Conservation (phyloP, 2,797 vertebrate genomes). For the Knipowitschia caucasica region DNA sequence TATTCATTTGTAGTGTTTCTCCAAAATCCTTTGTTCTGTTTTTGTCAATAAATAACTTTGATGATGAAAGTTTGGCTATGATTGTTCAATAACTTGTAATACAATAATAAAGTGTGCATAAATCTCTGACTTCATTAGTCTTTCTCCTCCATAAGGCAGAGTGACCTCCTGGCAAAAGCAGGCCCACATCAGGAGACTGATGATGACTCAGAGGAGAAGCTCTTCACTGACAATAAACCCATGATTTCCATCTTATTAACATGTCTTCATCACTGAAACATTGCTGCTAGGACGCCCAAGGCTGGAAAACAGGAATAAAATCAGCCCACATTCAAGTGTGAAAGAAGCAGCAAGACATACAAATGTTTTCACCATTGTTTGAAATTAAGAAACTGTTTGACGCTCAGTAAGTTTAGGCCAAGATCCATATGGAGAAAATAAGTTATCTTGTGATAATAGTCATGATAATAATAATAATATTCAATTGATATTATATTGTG, state of each 20-base stretch:
- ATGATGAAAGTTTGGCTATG: conserved; percentile 32
- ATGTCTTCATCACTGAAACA: conserved; percentile 55
- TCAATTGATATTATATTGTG: too few species aligned
- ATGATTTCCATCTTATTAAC: conserved; percentile 57
- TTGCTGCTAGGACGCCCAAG: conserved; percentile 56
- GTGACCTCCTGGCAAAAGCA: conserved; percentile 50
- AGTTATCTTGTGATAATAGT: too few species aligned
- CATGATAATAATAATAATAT: too few species aligned
- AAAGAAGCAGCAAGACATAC: too few species aligned
- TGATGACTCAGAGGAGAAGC: conserved; percentile 45
- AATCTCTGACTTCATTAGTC: conserved; percentile 37
- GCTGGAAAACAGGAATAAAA: conserved; percentile 54
- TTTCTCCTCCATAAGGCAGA: conserved; percentile 40
- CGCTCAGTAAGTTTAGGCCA: too few species aligned
- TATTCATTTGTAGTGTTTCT: conserved; percentile 5
- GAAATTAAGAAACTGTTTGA: too few species aligned
- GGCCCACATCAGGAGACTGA: conserved; percentile 39
- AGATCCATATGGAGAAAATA: too few species aligned
- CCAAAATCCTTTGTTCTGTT: conserved; percentile 3
- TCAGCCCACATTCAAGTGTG: conserved; percentile 19
- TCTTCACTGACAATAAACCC: conserved; percentile 39
- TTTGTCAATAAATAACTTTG: conserved; percentile 21
- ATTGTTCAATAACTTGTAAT: conserved; percentile 33
- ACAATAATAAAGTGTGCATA: too few species aligned
- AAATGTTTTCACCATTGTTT: conserved; percentile 18